Evolutionary conservation across 2,113 vertebrate genomes (phyloP).

Genomic region (Crotalus tigris): DNA sequence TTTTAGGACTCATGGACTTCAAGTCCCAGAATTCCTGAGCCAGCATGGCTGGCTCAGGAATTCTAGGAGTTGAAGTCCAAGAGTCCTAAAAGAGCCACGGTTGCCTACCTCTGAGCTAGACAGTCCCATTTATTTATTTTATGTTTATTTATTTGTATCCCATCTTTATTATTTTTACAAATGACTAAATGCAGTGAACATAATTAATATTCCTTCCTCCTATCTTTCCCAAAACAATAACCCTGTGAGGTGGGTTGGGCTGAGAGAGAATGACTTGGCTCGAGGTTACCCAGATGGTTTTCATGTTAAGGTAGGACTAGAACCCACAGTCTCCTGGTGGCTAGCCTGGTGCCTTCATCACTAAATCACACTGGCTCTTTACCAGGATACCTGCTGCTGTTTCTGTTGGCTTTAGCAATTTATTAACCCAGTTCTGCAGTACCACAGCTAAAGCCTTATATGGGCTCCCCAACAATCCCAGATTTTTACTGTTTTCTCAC

Average conservation of each 20-base stretch:
- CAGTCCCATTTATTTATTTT: neutral
- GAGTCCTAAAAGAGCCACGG: too few species aligned
- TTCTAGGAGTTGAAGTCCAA: too few species aligned
- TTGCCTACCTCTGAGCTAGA: neutral
- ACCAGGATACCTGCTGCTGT: neutral
- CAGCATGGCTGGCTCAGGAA: too few species aligned
- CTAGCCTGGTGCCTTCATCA: neutral
- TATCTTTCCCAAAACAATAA: neutral
- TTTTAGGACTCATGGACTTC: too few species aligned
- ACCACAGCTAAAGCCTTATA: neutral
- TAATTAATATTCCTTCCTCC: neutral
- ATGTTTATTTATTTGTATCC: neutral
- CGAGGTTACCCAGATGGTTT: neutral
- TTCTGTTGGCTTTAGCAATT: neutral
- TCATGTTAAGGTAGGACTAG: neutral
- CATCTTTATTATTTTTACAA: neutral
- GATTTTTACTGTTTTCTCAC: neutral
- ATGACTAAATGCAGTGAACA: neutral
- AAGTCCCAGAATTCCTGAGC: too few species aligned
- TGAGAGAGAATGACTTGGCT: neutral
- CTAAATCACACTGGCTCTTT: neutral
- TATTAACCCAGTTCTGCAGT: neutral
- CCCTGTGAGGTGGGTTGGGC: neutral
- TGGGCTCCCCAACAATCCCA: neutral
- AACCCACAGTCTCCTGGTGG: neutral